phyloP scores from a whole-genome alignment of 53 echinoderm and acorn worm species.

The Pentamera pediparva region DNA sequence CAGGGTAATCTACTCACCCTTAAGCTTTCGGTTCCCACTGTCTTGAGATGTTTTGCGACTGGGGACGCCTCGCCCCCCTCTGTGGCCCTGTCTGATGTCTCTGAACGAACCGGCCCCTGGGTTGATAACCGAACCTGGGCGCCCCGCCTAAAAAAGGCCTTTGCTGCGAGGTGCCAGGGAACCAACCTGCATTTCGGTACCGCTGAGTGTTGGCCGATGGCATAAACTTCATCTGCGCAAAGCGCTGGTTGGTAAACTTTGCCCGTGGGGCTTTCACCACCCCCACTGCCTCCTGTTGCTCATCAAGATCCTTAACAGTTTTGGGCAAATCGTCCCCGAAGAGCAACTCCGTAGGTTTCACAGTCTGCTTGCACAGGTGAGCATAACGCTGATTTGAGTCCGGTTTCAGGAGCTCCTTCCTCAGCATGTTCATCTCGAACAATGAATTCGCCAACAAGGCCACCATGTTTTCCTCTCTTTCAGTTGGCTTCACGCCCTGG shows the following conservation, averaged over 20 bases:
- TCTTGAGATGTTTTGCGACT: neutral
- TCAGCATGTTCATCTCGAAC: neutral
- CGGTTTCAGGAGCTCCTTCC: neutral
- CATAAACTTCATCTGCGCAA: neutral
- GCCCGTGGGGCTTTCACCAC: neutral
- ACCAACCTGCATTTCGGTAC: neutral
- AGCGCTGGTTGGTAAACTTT: neutral
- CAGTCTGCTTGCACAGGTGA: neutral
- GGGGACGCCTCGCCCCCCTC: neutral
- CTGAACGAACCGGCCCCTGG: too few species aligned
- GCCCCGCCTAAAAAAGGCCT: constrained; percentile 3
- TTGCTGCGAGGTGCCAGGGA: neutral
- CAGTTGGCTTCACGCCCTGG: neutral
- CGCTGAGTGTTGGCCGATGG: neutral
- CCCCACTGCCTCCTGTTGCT: constrained; percentile 33
- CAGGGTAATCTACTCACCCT: neutral
- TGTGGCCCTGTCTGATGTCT: neutral
- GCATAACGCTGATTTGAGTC: neutral
- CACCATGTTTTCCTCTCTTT: neutral
- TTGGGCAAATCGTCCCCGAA: neutral
- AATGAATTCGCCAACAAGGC: neutral
- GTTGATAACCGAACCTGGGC: neutral
- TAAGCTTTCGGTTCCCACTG: neutral
- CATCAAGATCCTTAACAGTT: neutral
- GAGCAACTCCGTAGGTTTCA: neutral